Percentiles rank a stretch among this genome's conserved stretches.
phyloP scores from a whole-genome alignment of 2,113 vertebrate species.

The Pituophis catenifer region DNA sequence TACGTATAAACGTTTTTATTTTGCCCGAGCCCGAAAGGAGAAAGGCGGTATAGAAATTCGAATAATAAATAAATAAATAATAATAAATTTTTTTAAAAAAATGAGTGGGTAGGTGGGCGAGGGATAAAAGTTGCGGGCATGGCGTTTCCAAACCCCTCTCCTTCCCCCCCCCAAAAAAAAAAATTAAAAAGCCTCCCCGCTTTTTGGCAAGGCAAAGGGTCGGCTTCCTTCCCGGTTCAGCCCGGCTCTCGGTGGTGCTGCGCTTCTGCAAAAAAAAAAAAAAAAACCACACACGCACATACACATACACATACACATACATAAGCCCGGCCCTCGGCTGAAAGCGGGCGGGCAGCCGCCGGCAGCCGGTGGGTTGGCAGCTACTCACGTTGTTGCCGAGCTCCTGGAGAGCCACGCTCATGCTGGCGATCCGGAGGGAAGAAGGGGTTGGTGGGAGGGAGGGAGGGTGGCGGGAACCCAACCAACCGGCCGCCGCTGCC shows the following conservation, averaged over 20 bases:
- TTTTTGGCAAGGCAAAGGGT: background rate
- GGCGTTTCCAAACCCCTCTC: background rate
- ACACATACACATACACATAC: too few relatives aligned
- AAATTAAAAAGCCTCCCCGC: background rate
- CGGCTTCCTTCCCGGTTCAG: background rate
- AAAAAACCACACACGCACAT: background rate
- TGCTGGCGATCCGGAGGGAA: conserved; percentile 50
- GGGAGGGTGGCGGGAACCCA: too few relatives aligned
- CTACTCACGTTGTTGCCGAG: conserved; percentile 60
- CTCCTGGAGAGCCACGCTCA: conserved; percentile 74
- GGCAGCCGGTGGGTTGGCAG: too few relatives aligned
- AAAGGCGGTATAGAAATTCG: too few relatives aligned
- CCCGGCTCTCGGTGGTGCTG: accelerated
- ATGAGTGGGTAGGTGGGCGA: background rate
- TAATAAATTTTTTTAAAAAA: too few relatives aligned
- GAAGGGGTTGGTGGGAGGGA: too few relatives aligned
- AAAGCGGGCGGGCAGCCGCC: background rate
- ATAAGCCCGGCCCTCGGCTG: background rate
- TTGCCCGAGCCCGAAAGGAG: too few relatives aligned
- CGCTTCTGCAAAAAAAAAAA: background rate
- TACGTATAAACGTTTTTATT: too few relatives aligned
- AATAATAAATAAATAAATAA: too few relatives aligned
- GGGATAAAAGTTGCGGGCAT: background rate
- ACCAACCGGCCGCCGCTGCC: background rate
- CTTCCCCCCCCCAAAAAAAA: accelerated